Evolutionary conservation across 2,797 vertebrate species (phyloP), one percentile per base, ranked within the genome.

Genomic region (Rhinophrynus dorsalis): DNA sequence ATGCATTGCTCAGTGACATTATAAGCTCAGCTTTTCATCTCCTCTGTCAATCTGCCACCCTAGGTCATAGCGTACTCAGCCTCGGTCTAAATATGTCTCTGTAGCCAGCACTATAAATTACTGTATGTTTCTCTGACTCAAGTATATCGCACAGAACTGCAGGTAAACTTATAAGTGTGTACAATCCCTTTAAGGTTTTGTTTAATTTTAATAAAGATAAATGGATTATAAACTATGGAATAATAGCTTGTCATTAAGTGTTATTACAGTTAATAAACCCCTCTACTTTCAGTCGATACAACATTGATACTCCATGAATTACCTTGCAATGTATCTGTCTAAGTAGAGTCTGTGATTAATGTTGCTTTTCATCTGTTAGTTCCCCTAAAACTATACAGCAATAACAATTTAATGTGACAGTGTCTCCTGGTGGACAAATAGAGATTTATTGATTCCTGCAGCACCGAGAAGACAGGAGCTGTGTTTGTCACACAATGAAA

Each of bases 381-480:
- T 59, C 51, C 45, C 50, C 50, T 52, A 37, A 59, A 73, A 51
- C 29, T 52, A 51, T 38, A 51, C 6, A 35, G 59, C 33, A 20
- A 40, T 59, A 51, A 52, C 18, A 66, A 52, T 59, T 65, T 44
- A 58, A 58, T 51, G 52, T 73, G 55, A 32, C 52, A 72, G 17
- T 40, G n/a, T 51, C 44, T 50, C 32, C 51, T 55, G 20, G 15
- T 40, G 26, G 61, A 64, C 42, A 71, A 65, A 72, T 65, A 33
- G 61, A 65, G 61, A 66, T 58, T 17, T 48, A 73, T 66, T 30
- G 55, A 66, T 73, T 58, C 32, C n/a, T 50, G 20, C 33, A 26
- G 69, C 45, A 27, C 61, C 52, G 21, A 18, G 8, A n/a, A 44
- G 24, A 29, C 24, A 29, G 18, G 45, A n/a, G 17, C 59, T 18